phyloP scores from a whole-genome alignment of 2,888 invertebrate species.

The Eurytoma californica region DNA sequence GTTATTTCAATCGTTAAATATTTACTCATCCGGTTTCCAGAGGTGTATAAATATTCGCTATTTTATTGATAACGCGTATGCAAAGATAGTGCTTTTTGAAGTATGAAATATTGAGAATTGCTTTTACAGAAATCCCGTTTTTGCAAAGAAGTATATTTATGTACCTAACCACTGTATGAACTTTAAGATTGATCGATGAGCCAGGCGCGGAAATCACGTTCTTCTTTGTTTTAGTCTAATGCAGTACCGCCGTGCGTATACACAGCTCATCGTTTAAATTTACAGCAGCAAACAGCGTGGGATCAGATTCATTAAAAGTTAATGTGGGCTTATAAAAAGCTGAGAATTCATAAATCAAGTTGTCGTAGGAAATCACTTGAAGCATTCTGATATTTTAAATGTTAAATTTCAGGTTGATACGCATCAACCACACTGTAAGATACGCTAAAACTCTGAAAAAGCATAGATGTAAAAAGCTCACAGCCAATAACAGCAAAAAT shows the following conservation, averaged over 20 bases:
- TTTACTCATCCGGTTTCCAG: no score
- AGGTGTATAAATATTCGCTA: no score
- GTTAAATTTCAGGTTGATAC: not conserved
- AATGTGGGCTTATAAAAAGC: not conserved
- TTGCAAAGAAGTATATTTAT: slow-evolving; percentile 12
- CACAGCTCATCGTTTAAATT: no score
- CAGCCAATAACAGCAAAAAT: no score
- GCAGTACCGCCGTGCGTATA: slow-evolving; percentile 19
- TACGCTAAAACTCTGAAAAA: not conserved
- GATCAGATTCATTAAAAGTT: not conserved
- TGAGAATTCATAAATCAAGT: not conserved
- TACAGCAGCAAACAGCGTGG: not conserved
- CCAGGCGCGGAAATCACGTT: slow-evolving; percentile 29
- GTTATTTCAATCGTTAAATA: no score
- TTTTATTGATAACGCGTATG: no score
- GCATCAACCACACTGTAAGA: not conserved
- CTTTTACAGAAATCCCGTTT: slow-evolving; percentile 9
- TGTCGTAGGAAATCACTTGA: not conserved
- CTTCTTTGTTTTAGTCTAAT: slow-evolving; percentile 32
- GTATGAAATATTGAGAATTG: not conserved
- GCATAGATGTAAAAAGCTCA: no score
- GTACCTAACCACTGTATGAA: not conserved
- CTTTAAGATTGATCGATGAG: slow-evolving; percentile 44
- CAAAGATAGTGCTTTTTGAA: no score
- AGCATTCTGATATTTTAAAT: not conserved